Evolutionary conservation across 2,113 vertebrate genomes (phyloP).

Genomic region (Sardina pilchardus): DNA sequence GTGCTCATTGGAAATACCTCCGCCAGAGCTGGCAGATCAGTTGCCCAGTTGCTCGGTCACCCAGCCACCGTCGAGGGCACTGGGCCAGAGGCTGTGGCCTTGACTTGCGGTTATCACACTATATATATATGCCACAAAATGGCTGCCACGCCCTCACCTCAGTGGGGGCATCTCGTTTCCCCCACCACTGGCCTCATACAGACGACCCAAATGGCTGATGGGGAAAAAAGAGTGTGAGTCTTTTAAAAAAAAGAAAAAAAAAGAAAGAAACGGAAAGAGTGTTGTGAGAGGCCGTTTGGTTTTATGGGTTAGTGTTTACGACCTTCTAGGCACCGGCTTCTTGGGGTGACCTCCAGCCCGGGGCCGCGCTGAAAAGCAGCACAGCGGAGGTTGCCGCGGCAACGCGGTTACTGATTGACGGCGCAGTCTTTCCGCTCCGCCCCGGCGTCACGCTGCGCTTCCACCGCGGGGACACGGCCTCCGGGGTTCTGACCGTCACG

Average conservation of each 20-base stretch:
- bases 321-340: neutral
- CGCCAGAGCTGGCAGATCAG: neutral
- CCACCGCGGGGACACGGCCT: neutral
- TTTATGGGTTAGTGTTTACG: constrained; percentile 9
- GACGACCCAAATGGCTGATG: neutral
- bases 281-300: neutral
- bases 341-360: neutral
- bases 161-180: neutral
- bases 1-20: neutral
- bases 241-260: neutral
- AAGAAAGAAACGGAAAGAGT: neutral
- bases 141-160: neutral
- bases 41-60: neutral
- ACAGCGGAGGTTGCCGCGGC: neutral
- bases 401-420: neutral
- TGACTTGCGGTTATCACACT: neutral
- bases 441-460: neutral
- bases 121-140: neutral
- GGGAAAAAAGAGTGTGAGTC: no score
- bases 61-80: neutral
- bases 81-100: neutral
- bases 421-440: neutral
- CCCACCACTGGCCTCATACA: neutral
- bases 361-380: no score
- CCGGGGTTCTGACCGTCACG: neutral